A percentile compares a stretch with the other conserved stretches of the same genome.
Conservation (phyloP, 1,140 invertebrate species). For the Nephotettix cincticeps region DNA sequence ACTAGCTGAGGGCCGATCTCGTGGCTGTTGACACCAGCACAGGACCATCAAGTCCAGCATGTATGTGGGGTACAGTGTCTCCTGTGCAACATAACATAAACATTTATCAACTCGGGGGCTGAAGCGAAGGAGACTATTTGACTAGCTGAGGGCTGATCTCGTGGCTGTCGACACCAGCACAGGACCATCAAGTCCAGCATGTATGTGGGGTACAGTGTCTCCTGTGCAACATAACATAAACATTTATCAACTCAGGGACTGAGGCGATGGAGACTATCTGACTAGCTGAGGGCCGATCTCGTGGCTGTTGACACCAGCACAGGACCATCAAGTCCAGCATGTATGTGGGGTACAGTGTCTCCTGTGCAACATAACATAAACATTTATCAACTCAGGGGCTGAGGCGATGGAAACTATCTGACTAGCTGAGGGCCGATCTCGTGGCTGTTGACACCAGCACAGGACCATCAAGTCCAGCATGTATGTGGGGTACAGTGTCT, state of each 20-base stretch:
- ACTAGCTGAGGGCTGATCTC: too few relatives aligned
- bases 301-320: too few relatives aligned
- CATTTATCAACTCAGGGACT: conserved; percentile 91
- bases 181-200: too few relatives aligned
- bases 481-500: conserved; percentile 57
- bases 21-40: conserved; percentile 90
- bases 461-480: too few relatives aligned
- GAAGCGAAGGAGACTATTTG: too few relatives aligned
- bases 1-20: conserved; percentile 85
- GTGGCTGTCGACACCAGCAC: too few relatives aligned
- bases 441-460: too few relatives aligned
- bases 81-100: conserved; percentile 42
- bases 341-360: conserved; percentile 57
- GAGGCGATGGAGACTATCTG: too few relatives aligned
- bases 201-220: conserved; percentile 57
- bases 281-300: too few relatives aligned
- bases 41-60: conserved; percentile 93
- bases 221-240: conserved; percentile 75
- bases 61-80: conserved; percentile 83
- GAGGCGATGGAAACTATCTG: too few relatives aligned
- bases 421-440: too few relatives aligned
- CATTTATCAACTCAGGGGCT: conserved; percentile 91
- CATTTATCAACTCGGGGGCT: not conserved
- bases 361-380: conserved; percentile 75
- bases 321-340: too few relatives aligned